Base-by-base conservation (phyloP, 2,888 invertebrate genomes). In the Dorcus hopei region DNA sequence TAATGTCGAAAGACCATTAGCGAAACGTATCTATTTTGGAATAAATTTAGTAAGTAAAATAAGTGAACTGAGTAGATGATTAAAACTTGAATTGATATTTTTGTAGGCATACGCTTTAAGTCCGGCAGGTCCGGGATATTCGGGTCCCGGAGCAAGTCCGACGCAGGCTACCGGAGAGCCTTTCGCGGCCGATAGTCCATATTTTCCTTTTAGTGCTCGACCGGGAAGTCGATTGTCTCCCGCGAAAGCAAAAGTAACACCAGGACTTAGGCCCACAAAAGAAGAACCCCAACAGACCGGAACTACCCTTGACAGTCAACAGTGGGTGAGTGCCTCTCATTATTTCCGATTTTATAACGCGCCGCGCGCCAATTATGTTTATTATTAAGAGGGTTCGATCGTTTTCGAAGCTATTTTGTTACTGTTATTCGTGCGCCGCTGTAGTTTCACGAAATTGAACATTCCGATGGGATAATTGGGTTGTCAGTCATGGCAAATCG, bases 171-270 rank as follows among this genome's bases (percentile, higher is more conserved):
- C 81, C 79, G 65, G 78, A 77, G 78, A 87, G 80, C 75, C 86
- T 74, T 80, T 86, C 81, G 71, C 86, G 79, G 74, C 88, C 77
- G 77, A 81, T 77, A 77, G 80, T 71, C 84, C 81, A 77, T 87
- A 78, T 80, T 88, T 88, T 62, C 88, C 88, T 70, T 88, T 88
- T 81, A 69, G 85, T 80, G 73, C 78, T 80, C 76, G 83, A 73
- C 80, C 84, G 66, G 76, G 72, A 38, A 75, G 74, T 63, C 69
- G 77, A 53, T 65, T 76, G 43, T 76, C 77, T 77, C 77, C 83
- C 78, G 66, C 73, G 77, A 64, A 83, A 81, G 54, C 68, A 49
- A 61, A 61, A 61, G 69, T 74, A 45, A 72, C 74, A 43, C 70
- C 72, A 49, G 74, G 72, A 52, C 63, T 65, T 58, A 64, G 73